Evolutionary conservation across 2,888 invertebrate species (phyloP).

Genomic region (Noctua janthe): DNA sequence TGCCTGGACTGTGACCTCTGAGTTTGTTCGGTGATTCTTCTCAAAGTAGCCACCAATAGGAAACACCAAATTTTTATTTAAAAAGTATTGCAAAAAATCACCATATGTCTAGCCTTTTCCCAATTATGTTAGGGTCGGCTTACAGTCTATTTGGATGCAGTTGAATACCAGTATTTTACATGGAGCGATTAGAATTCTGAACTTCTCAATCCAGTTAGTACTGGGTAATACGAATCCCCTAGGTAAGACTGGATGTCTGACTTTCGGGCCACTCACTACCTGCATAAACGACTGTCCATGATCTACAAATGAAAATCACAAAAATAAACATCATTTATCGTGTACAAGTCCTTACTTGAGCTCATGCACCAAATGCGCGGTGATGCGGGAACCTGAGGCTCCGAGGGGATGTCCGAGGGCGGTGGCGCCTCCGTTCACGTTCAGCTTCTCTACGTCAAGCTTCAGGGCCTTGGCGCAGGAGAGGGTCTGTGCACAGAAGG

Average conservation of each 20-base stretch:
- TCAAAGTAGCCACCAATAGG: too few relatives aligned
- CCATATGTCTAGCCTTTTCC: not conserved
- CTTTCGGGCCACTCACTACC: not conserved
- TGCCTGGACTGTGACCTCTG: not conserved
- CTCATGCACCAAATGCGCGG: slow-evolving; percentile 97
- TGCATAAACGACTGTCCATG: not conserved
- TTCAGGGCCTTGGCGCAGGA: slow-evolving; percentile 97
- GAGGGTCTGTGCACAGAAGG: slow-evolving; percentile 98
- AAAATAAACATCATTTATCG: not conserved
- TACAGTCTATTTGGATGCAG: not conserved
- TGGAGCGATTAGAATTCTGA: not conserved
- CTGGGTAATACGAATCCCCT: not conserved
- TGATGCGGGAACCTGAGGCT: slow-evolving; percentile 98
- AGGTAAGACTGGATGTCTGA: not conserved
- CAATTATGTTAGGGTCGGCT: not conserved
- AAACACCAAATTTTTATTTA: too few relatives aligned
- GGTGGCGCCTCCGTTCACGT: slow-evolving; percentile 99
- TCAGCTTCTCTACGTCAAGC: slow-evolving; percentile 96
- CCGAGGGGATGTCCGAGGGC: slow-evolving; percentile 99
- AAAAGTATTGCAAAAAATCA: not conserved
- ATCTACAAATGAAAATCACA: not conserved
- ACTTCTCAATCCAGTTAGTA: not conserved
- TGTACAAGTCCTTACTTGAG: slow-evolving; percentile 91
- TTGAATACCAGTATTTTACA: not conserved
- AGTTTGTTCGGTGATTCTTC: too few relatives aligned